Evolutionary conservation across 1,140 invertebrate species (phyloP).

Genomic region (Pogonomyrmex californicus): DNA sequence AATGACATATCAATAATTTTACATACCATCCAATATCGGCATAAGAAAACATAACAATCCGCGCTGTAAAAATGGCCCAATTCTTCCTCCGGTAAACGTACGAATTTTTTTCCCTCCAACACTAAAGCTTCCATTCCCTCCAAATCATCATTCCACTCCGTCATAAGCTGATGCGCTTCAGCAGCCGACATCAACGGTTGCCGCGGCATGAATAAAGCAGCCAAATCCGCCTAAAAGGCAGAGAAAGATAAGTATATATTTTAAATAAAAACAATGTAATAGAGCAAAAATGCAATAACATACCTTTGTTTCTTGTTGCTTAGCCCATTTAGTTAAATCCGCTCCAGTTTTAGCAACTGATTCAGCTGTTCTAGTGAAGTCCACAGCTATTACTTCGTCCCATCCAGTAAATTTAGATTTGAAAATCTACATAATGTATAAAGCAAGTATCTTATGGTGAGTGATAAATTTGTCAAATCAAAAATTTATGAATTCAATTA

Average conservation of each 20-base stretch:
- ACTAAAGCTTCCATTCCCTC: conserved; percentile 99
- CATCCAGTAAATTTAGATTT: conserved; percentile 99
- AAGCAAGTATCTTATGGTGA: background rate
- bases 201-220: conserved; percentile 97
- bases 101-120: conserved; percentile 99
- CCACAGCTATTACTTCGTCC: conserved; percentile 99
- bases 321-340: conserved; percentile 97
- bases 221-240: conserved; percentile 92
- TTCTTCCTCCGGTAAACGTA: conserved; percentile 97
- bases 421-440: conserved; percentile 91
- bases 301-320: conserved; percentile 95
- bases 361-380: conserved; percentile 99
- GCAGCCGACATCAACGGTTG: conserved; percentile 94
- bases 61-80: conserved; percentile 97
- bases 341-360: conserved; percentile 98
- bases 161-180: conserved; percentile 96
- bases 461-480: background rate
- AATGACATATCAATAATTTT: background rate
- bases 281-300: conserved; percentile 10
- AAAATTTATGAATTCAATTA: background rate
- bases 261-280: background rate
- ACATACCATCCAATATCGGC: conserved; percentile 95
- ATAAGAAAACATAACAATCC: conserved; percentile 99
- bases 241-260: background rate
- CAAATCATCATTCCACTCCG: conserved; percentile 98